A percentile compares a stretch with the other conserved stretches of the same genome.
These are phyloP conservation scores for Nematolebias whitei DNA, from an alignment of 2,113 vertebrate genomes.

Conservation along the genomic window DNA sequence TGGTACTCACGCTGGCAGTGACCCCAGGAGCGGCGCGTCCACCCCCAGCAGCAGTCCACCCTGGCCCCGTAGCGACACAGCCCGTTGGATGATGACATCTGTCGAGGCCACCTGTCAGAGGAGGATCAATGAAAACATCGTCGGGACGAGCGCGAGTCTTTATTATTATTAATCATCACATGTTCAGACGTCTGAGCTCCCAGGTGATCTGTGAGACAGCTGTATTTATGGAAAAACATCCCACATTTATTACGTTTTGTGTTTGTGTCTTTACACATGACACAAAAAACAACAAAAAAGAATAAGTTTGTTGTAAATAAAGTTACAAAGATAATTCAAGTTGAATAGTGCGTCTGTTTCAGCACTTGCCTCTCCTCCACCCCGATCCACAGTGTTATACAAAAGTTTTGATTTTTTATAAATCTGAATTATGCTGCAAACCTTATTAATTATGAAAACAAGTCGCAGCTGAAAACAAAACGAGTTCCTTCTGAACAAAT, in stretches of 20 bases:
- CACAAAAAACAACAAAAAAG: no score
- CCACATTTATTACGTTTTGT: no score
- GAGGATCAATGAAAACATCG: slow-evolving; percentile 47
- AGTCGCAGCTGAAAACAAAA: background rate
- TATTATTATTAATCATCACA: slow-evolving; percentile 30
- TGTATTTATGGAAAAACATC: background rate
- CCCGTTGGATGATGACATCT: slow-evolving; percentile 86
- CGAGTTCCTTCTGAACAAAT: background rate
- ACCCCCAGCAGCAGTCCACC: slow-evolving; percentile 98
- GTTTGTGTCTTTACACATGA: no score
- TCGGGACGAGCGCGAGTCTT: slow-evolving; percentile 36
- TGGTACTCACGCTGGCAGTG: slow-evolving; percentile 96
- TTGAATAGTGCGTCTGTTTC: no score
- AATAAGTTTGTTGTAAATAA: no score
- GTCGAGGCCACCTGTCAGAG: slow-evolving; percentile 90
- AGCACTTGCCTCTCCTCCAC: no score
- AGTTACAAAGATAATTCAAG: no score
- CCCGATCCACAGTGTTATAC: no score
- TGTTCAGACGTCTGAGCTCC: slow-evolving; percentile 13
- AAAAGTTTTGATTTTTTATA: no score
- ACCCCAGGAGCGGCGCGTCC: slow-evolving; percentile 90
- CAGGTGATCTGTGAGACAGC: background rate
- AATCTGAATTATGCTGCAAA: no score
- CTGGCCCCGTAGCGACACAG: slow-evolving; percentile 91
- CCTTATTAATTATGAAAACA: background rate